Percentiles rank a stretch among this genome's conserved stretches.
Conservation (phyloP, 1,140 invertebrate species). For the Phortica variegata region DNA sequence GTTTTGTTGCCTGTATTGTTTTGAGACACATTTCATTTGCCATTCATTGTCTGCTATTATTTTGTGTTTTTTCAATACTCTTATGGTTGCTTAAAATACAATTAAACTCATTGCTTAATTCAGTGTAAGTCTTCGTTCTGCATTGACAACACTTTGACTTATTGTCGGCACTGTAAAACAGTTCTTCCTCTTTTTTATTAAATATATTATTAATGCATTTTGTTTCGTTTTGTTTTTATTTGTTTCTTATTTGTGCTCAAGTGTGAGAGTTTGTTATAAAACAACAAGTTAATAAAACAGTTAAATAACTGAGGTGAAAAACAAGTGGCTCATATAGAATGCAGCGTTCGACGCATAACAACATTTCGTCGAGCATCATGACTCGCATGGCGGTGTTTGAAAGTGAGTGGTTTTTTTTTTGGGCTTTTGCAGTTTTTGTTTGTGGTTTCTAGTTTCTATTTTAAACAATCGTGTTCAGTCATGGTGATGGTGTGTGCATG, state of each 20-base stretch:
- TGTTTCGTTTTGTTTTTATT: too few relatives aligned
- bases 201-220: too few relatives aligned
- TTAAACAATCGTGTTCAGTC: too few relatives aligned
- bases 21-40: background rate
- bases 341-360: conserved; percentile 41
- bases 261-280: too few relatives aligned
- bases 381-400: conserved; percentile 50
- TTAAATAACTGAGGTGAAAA: conserved; percentile 5
- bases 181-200: too few relatives aligned
- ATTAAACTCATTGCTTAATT: conserved; percentile 14
- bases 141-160: conserved; percentile 5
- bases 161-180: too few relatives aligned
- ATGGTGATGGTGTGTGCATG: too few relatives aligned
- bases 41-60: background rate
- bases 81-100: background rate
- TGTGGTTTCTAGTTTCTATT: background rate
- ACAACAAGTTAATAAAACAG: background rate
- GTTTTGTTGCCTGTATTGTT: background rate
- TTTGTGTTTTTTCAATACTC: too few relatives aligned
- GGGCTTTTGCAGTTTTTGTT: background rate
- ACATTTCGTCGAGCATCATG: conserved; percentile 45
- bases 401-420: conserved; percentile 34
- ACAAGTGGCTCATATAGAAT: conserved; percentile 24
- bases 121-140: conserved; percentile 4
- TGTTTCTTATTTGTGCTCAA: too few relatives aligned